These are phyloP conservation scores for Acleris laterana DNA, from an alignment of 2,888 invertebrate species.

Conservation along the genomic window DNA sequence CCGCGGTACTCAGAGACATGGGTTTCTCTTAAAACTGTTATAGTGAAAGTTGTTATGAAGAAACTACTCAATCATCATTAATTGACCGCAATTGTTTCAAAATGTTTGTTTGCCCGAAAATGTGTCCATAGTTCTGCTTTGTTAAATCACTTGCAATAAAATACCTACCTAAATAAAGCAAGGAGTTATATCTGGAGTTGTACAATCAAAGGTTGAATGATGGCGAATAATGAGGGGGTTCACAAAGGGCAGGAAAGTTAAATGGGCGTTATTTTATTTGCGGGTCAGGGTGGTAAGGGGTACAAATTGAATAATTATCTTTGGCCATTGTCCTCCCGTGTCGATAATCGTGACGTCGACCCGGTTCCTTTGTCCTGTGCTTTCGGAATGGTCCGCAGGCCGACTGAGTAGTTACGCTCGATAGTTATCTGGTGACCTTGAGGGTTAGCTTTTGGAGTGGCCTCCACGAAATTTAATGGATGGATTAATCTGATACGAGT, in stretches of 20 bases:
- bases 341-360: slow-evolving; percentile 65
- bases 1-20: too few relatives aligned
- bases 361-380: slow-evolving; percentile 55
- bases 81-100: too few relatives aligned
- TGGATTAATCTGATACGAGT: too few relatives aligned
- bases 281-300: slow-evolving; percentile 51
- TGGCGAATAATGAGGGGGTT: slow-evolving; percentile 49
- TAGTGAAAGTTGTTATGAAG: too few relatives aligned
- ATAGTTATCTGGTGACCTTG: slow-evolving; percentile 19
- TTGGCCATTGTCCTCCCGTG: slow-evolving; percentile 59
- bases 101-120: background rate
- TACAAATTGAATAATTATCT: slow-evolving; percentile 79
- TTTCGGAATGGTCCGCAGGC: slow-evolving; percentile 10
- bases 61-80: too few relatives aligned
- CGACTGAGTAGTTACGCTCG: slow-evolving; percentile 5
- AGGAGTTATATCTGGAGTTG: slow-evolving; percentile 25
- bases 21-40: too few relatives aligned
- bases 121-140: background rate
- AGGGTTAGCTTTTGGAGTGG: slow-evolving; percentile 1
- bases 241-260: slow-evolving; percentile 61
- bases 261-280: slow-evolving; percentile 62
- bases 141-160: background rate
- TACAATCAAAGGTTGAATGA: slow-evolving; percentile 57
- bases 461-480: too few relatives aligned
- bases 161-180: background rate